Base-by-base conservation (phyloP, 2,797 vertebrate genomes). In the Lacerta agilis region DNA sequence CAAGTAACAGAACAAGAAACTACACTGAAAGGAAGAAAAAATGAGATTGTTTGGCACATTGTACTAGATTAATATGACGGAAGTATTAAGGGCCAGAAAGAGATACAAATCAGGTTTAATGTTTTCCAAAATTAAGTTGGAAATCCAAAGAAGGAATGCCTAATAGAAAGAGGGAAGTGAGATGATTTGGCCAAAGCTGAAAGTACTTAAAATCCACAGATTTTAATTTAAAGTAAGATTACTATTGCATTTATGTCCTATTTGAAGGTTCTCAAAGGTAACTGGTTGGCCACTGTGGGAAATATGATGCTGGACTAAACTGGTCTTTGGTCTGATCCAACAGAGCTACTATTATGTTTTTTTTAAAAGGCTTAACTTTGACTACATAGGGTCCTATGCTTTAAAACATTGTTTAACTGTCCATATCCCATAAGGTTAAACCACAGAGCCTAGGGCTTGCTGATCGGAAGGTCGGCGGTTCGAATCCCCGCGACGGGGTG, bases 331-430 rank as follows among this genome's bases (percentile, higher is more conserved):
- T 64, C 61, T 64, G 49, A 55, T 55, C 49, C 49, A 64, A 64
- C 20, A 64, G 5, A 64, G 61, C 17, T 64, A 64, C 20, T 64
- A 5, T 64, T 64, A 23, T 64, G 61, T 49, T 55, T 55, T 55
- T 55, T 55, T 15, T 1, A 55, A 15, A 55, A 55, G 49, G 49
- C 49, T 55, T n/a, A 23, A 58, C 4, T 72, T 43, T 73, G 43
- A 33, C 20, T 67, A 29, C 69, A 75, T n/a, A 45, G 29, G 23
- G 7, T 29, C 29, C 0, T 58, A 10, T 71, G 18, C 10, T 71
- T 82, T 1, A 0, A 25, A 33, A 38, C 18, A 4, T 0, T 29
- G 10, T 25, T 4, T 2, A 82, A 67, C 61, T 18, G 9, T 15
- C 9, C 38, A 36, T 38, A 13, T 58, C 5, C 20, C 61, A 66